A percentile compares a stretch with the other conserved stretches of the same genome.
Conservation (phyloP, 2,797 vertebrate species). For the Phataginus tetradactyla region DNA sequence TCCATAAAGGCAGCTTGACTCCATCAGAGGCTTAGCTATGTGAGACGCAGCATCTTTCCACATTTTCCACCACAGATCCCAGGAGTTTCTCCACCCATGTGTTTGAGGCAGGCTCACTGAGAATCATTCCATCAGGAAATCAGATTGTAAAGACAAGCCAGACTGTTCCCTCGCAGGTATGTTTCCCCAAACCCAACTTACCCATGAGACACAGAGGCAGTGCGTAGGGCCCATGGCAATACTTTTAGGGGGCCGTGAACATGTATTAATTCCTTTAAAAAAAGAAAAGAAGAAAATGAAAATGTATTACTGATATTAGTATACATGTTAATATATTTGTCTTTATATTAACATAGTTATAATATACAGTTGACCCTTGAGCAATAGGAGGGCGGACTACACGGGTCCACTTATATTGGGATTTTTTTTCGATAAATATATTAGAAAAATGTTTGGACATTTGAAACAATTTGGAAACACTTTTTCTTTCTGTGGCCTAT, state of each 20-base stretch:
- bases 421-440: no score
- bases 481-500: no score
- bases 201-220: not conserved
- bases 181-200: not conserved
- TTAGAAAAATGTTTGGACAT: no score
- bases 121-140: not conserved
- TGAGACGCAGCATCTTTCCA: not conserved
- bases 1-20: slow-evolving; percentile 6
- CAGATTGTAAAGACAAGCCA: not conserved
- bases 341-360: not conserved
- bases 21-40: not conserved
- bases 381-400: no score
- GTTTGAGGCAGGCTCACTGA: rapidly evolving
- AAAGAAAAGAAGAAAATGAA: not conserved
- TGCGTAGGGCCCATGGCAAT: not conserved
- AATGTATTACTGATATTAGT: not conserved
- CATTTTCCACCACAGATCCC: not conserved
- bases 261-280: not conserved
- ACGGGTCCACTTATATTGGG: no score
- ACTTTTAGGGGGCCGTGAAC: not conserved
- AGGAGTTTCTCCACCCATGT: not conserved
- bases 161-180: rapidly evolving
- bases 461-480: no score
- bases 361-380: no score
- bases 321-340: not conserved